phyloP scores from a whole-genome alignment of 2,113 vertebrate species.

The Pyrgilauda ruficollis region DNA sequence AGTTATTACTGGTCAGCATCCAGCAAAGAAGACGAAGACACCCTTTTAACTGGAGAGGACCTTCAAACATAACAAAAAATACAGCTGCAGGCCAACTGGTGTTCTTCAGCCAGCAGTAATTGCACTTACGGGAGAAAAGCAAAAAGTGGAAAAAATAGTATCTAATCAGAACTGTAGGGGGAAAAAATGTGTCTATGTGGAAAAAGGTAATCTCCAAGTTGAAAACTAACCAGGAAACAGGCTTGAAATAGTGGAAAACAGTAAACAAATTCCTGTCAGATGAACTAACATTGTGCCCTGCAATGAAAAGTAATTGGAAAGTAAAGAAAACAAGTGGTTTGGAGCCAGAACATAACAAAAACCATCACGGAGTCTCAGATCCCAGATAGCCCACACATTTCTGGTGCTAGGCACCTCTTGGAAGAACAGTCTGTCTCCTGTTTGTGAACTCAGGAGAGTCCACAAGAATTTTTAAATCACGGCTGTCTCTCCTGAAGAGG shows the following conservation, averaged over 20 bases:
- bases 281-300: slow-evolving; percentile 2
- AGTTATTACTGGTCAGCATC: background rate
- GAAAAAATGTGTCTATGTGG: background rate
- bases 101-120: background rate
- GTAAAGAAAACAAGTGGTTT: background rate
- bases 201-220: background rate
- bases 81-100: background rate
- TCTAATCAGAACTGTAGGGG: background rate
- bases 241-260: background rate
- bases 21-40: background rate
- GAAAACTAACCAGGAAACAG: background rate
- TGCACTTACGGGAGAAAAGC: background rate
- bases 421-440: slow-evolving; percentile 32
- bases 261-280: slow-evolving; percentile 40
- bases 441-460: background rate
- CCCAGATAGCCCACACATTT: background rate
- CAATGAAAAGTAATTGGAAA: slow-evolving; percentile 1
- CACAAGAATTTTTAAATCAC: background rate
- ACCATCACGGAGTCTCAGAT: background rate
- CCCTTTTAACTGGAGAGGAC: background rate
- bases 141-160: background rate
- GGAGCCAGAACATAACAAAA: slow-evolving; percentile 8
- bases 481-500: background rate
- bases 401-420: background rate
- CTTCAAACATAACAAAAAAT: background rate